Conservation (phyloP, 2,888 invertebrate genomes). For the Brachyptera risi region DNA sequence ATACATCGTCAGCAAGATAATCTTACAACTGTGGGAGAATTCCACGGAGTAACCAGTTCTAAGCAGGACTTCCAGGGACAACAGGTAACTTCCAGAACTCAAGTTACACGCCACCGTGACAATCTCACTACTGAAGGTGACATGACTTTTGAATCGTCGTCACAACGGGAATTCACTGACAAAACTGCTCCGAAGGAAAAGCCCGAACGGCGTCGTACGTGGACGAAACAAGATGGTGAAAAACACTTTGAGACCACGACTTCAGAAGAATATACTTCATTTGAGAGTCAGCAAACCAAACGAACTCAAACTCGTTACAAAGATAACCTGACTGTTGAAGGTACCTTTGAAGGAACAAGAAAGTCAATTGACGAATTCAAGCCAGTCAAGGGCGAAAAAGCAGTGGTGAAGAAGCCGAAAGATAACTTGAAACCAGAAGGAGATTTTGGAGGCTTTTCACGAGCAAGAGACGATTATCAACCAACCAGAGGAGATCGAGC, state of each 20-base stretch:
- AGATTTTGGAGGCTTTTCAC: conserved; percentile 47
- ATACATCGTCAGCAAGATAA: conserved; percentile 37
- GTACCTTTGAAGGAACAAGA: conserved; percentile 50
- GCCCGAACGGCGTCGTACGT: conserved; percentile 59
- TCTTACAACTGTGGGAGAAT: conserved; percentile 34
- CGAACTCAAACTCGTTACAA: neutral
- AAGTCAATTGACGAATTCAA: conserved; percentile 46
- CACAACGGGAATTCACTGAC: conserved; percentile 58
- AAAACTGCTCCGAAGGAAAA: conserved; percentile 55
- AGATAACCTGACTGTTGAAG: conserved; percentile 36
- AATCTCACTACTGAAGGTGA: conserved; percentile 44
- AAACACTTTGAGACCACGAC: conserved; percentile 60
- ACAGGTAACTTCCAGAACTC: conserved; percentile 33
- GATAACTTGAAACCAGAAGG: conserved; percentile 57
- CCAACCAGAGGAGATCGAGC: conserved; percentile 47
- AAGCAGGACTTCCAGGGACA: conserved; percentile 37
- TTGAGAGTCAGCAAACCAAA: neutral
- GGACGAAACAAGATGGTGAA: conserved; percentile 69
- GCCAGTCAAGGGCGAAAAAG: conserved; percentile 42
- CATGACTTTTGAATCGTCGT: conserved; percentile 62
- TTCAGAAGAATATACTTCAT: conserved; percentile 48
- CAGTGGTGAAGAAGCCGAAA: conserved; percentile 48
- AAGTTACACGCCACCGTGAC: conserved; percentile 36
- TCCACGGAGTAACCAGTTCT: conserved; percentile 37
- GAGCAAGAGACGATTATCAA: conserved; percentile 55